These are phyloP conservation scores for Microcaecilia unicolor DNA, from an alignment of 2,797 vertebrate species.

Conservation along the genomic window DNA sequence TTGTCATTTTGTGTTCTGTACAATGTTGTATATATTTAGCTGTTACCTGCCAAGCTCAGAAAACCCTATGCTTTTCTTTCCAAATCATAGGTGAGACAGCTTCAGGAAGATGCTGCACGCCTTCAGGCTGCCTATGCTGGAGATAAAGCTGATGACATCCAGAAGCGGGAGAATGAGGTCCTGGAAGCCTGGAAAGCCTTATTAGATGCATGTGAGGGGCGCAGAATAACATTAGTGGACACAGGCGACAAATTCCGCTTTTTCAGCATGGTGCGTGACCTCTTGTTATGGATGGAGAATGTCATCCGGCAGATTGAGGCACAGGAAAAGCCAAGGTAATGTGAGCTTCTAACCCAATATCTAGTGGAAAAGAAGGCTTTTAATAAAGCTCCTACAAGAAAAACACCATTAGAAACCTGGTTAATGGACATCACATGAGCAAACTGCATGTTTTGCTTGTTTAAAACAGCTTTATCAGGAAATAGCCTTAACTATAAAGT, in stretches of 20 bases:
- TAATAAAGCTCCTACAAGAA: too few relatives aligned
- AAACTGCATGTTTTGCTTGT: too few relatives aligned
- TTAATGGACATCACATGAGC: too few relatives aligned
- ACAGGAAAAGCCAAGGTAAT: constrained; percentile 88
- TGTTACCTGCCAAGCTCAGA: too few relatives aligned
- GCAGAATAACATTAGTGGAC: constrained; percentile 73
- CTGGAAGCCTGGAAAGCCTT: constrained; percentile 89
- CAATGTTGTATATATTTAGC: too few relatives aligned
- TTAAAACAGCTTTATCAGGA: too few relatives aligned
- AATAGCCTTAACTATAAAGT: too few relatives aligned
- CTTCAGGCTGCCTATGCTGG: constrained; percentile 89
- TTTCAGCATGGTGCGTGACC: constrained; percentile 91
- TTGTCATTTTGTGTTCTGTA: too few relatives aligned
- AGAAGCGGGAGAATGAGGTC: constrained; percentile 89
- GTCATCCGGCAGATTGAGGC: constrained; percentile 91
- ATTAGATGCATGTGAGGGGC: constrained; percentile 82
- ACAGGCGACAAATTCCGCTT: constrained; percentile 91
- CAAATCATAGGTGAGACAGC: constrained; percentile 73
- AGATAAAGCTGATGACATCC: constrained; percentile 93
- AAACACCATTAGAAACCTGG: too few relatives aligned
- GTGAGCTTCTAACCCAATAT: too few relatives aligned
- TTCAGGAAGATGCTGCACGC: constrained; percentile 86
- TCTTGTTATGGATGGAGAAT: constrained; percentile 97
- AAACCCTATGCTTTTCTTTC: too few relatives aligned
- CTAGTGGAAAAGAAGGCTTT: too few relatives aligned